These are phyloP conservation scores for Nyctereutes procyonoides DNA, from an alignment of 2,113 vertebrate genomes.

Conservation along the genomic window DNA sequence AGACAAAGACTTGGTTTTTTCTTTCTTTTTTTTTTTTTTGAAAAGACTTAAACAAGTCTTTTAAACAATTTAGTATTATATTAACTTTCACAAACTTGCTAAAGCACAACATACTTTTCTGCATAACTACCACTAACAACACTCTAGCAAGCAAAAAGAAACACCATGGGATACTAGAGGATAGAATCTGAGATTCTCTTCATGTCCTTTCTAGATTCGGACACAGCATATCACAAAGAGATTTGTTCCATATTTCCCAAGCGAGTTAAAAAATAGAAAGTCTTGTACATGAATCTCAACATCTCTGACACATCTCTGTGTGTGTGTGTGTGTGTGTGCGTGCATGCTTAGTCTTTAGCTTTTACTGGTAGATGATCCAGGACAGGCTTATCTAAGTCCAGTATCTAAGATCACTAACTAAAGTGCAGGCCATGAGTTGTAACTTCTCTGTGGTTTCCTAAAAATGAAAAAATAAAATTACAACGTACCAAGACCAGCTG, in stretches of 20 bases:
- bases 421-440: neutral
- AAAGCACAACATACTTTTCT: neutral
- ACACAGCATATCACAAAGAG: neutral
- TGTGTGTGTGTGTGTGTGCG: neutral
- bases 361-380: neutral
- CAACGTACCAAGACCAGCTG: too few species aligned
- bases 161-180: neutral
- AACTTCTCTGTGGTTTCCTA: neutral
- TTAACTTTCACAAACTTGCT: neutral
- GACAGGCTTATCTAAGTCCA: neutral
- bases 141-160: neutral
- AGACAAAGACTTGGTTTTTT: neutral
- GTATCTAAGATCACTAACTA: neutral
- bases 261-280: neutral
- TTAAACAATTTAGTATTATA: neutral
- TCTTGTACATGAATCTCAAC: conserved; percentile 7
- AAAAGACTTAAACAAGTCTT: neutral
- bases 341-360: neutral
- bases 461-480: neutral
- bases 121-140: neutral
- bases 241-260: neutral
- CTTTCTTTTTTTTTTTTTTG: neutral
- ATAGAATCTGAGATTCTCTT: neutral
- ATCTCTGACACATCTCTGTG: neutral
- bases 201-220: neutral